Percentiles rank a stretch among this genome's conserved stretches.
phyloP scores from a whole-genome alignment of 2,113 vertebrate species.

The Lycocorax pyrrhopterus region DNA sequence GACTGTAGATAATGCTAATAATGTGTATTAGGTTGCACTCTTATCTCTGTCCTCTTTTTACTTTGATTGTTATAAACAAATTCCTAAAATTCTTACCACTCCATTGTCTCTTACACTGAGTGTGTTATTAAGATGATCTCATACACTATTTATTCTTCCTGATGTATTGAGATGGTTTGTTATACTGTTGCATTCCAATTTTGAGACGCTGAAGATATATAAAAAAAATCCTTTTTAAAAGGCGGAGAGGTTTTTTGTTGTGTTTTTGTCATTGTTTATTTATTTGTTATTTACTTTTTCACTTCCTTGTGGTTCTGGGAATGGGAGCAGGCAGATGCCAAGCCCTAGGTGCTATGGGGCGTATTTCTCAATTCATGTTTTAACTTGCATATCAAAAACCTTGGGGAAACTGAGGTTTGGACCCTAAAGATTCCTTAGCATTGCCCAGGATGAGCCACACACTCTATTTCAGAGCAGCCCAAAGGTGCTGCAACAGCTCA shows the following conservation, averaged over 20 bases:
- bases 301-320: not conserved
- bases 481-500: not conserved
- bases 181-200: not conserved
- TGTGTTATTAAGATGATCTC: not conserved
- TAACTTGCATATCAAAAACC: not conserved
- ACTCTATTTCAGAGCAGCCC: not conserved
- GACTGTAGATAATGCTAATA: not conserved
- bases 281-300: not conserved
- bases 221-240: not conserved
- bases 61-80: not conserved
- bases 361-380: not conserved
- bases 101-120: not conserved
- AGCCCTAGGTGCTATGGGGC: not conserved
- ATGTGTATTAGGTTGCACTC: not conserved
- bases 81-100: not conserved
- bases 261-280: not conserved
- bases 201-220: not conserved
- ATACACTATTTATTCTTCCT: not conserved
- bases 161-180: not conserved
- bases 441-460: not conserved
- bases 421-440: not conserved
- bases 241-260: accelerated
- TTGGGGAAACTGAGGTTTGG: not conserved
- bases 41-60: not conserved
- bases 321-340: not conserved